These are phyloP conservation scores for Drosophila erecta DNA, from an alignment of 1,140 invertebrate genomes.

Conservation along the genomic window DNA sequence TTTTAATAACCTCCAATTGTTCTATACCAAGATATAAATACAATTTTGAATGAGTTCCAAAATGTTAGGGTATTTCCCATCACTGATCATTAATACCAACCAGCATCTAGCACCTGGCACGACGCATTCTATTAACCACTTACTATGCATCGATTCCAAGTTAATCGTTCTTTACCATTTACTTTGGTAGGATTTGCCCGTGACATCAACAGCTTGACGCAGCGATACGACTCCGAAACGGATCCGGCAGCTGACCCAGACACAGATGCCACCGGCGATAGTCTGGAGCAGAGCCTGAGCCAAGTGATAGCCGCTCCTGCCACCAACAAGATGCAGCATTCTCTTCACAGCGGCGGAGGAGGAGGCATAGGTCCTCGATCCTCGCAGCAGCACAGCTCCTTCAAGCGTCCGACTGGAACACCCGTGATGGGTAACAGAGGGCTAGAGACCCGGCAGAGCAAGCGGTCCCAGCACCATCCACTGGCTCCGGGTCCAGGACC, in stretches of 20 bases:
- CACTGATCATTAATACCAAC: slow-evolving; percentile 16
- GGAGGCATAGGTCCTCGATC: slow-evolving; percentile 67
- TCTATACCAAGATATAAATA: neutral
- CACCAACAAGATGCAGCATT: slow-evolving; percentile 78
- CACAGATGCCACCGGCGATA: slow-evolving; percentile 86
- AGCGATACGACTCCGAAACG: slow-evolving; percentile 86
- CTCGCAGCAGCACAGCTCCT: slow-evolving; percentile 85
- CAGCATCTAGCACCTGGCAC: slow-evolving; percentile 56
- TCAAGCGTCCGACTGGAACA: slow-evolving; percentile 85
- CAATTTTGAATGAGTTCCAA: neutral
- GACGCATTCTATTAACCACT: slow-evolving; percentile 32
- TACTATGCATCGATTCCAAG: neutral
- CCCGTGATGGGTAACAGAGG: slow-evolving; percentile 86
- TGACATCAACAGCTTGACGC: slow-evolving; percentile 78
- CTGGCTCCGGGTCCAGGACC: slow-evolving; percentile 62
- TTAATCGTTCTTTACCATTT: slow-evolving; percentile 3
- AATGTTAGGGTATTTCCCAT: neutral
- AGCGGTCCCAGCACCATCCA: slow-evolving; percentile 86
- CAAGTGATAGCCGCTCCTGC: slow-evolving; percentile 29
- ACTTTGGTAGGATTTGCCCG: slow-evolving; percentile 66
- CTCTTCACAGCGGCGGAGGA: slow-evolving; percentile 66
- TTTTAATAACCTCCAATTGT: neutral
- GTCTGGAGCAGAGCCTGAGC: slow-evolving; percentile 63
- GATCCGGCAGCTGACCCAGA: slow-evolving; percentile 88
- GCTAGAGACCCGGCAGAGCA: slow-evolving; percentile 86